These are phyloP conservation scores for Euzophera pinguis DNA, from an alignment of 2,888 invertebrate genomes.

Conservation along the genomic window DNA sequence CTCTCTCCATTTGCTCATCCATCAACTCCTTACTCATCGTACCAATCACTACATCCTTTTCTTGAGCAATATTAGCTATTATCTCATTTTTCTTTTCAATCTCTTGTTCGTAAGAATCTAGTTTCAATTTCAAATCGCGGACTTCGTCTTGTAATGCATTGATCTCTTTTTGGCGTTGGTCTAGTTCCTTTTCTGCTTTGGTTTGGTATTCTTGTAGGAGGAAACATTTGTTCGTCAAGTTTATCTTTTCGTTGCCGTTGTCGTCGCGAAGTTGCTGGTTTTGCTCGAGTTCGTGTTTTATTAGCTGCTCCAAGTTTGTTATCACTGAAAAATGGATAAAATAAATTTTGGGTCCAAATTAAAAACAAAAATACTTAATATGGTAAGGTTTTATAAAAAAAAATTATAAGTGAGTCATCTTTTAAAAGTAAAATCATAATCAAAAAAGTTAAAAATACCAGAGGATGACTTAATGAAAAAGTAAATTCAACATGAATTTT, in stretches of 20 bases:
- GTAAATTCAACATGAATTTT: background rate
- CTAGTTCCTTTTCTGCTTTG: slow-evolving; percentile 45
- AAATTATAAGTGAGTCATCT: no score
- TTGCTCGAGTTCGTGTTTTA: slow-evolving; percentile 37
- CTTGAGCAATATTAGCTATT: slow-evolving; percentile 22
- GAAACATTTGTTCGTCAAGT: slow-evolving; percentile 40
- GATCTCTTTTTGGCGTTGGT: slow-evolving; percentile 43
- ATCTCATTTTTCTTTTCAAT: slow-evolving; percentile 32
- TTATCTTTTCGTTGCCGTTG: slow-evolving; percentile 36
- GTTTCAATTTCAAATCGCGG: slow-evolving; percentile 24
- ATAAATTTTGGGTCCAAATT: no score
- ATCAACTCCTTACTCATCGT: slow-evolving; percentile 41
- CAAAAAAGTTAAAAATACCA: no score
- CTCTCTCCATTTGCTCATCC: slow-evolving; percentile 37
- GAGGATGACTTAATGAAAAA: no score
- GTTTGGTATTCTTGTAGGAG: slow-evolving; percentile 45
- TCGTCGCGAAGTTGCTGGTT: slow-evolving; percentile 35
- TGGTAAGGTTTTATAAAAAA: no score
- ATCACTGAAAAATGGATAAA: slow-evolving; percentile 41
- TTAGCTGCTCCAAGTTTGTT: slow-evolving; percentile 36
- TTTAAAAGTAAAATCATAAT: no score
- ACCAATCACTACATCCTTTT: slow-evolving; percentile 38
- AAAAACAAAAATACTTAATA: no score
- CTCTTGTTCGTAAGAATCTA: slow-evolving; percentile 31
- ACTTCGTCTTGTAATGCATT: slow-evolving; percentile 32